phyloP scores from a whole-genome alignment of 1,140 invertebrate genomes.

The Arion vulgaris region DNA sequence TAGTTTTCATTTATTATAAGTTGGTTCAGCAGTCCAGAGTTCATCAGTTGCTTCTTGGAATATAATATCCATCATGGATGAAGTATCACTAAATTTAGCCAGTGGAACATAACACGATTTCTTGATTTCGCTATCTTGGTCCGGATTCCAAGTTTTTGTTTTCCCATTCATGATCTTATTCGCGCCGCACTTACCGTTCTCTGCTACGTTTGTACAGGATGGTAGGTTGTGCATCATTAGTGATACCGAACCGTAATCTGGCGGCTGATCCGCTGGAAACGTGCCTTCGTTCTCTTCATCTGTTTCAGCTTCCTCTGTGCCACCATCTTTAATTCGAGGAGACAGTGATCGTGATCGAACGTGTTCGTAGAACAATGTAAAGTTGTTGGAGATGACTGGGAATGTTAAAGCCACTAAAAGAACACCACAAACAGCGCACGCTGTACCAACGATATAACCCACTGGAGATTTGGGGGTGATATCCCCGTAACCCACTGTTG shows the following conservation, averaged over 20 bases:
- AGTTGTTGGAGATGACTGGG: constrained; percentile 70
- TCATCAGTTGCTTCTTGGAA: constrained; percentile 35
- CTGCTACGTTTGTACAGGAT: not conserved
- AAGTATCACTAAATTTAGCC: constrained; percentile 57
- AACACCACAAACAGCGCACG: constrained; percentile 48
- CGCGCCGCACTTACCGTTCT: not conserved
- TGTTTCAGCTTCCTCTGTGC: not conserved
- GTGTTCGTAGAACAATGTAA: constrained; percentile 68
- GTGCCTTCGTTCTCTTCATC: constrained; percentile 14
- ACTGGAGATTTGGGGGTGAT: constrained; percentile 58
- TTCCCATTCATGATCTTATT: not conserved
- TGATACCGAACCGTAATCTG: constrained; percentile 17
- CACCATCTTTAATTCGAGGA: not conserved
- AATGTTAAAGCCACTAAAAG: constrained; percentile 67
- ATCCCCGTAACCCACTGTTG: constrained; percentile 75
- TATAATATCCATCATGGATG: constrained; percentile 57
- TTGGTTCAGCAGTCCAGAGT: not conserved
- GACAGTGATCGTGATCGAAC: constrained; percentile 57
- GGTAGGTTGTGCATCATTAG: constrained; percentile 22
- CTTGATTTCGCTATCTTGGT: not conserved
- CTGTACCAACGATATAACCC: constrained; percentile 76
- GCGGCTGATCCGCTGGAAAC: not conserved
- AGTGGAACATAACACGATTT: constrained; percentile 25
- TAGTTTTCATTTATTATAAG: not conserved
- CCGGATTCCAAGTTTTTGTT: not conserved